Evolutionary conservation across 2,797 vertebrate species (phyloP).

Genomic region (Falco novaeseelandiae): DNA sequence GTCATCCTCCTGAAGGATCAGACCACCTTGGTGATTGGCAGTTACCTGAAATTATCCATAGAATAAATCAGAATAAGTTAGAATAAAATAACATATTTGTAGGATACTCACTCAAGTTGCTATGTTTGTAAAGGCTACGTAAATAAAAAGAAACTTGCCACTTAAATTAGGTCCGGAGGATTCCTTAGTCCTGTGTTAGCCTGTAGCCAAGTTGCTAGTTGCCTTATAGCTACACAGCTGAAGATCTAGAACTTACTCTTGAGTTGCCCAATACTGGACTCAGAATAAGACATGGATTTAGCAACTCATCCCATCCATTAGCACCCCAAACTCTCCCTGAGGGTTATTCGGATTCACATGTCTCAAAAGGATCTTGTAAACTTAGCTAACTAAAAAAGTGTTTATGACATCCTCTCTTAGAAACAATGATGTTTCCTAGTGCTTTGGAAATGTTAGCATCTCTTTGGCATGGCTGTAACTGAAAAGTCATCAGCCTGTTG

Average conservation of each 20-base stretch:
- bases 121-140: background rate
- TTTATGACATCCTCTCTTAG: background rate
- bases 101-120: background rate
- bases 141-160: background rate
- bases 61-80: background rate
- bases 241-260: background rate
- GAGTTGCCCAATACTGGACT: background rate
- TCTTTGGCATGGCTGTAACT: background rate
- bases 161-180: background rate
- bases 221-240: background rate
- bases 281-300: background rate
- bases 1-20: background rate
- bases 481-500: background rate
- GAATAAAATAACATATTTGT: background rate
- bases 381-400: background rate
- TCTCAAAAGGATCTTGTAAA: background rate
- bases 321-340: background rate
- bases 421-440: background rate
- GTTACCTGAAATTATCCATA: background rate
- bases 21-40: background rate
- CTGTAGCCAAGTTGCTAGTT: background rate
- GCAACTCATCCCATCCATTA: background rate
- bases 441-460: background rate
- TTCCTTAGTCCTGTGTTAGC: background rate
- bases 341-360: background rate